Conservation (phyloP, 1,140 invertebrate genomes). For the Drosophila novamexicana region DNA sequence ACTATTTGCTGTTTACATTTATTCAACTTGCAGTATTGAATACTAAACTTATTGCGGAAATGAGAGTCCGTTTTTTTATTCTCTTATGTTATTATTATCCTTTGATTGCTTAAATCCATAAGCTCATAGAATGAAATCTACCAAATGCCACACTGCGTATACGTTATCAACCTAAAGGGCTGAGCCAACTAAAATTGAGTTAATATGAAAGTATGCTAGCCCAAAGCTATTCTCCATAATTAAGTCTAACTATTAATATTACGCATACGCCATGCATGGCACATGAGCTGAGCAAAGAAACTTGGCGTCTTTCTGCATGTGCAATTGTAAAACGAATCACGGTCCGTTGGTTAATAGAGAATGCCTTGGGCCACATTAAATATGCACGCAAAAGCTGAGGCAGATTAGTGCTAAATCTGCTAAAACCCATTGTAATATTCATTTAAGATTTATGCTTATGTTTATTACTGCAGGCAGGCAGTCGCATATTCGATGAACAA, state of each 20-base stretch:
- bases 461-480: slow-evolving; percentile 15
- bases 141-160: too few relatives aligned
- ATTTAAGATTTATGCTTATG: slow-evolving; percentile 42
- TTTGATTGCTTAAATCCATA: too few relatives aligned
- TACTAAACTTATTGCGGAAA: too few relatives aligned
- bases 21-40: too few relatives aligned
- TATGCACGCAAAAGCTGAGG: slow-evolving; percentile 26
- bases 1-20: too few relatives aligned
- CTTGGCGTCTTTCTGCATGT: not conserved
- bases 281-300: slow-evolving; percentile 18
- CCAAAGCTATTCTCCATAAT: too few relatives aligned
- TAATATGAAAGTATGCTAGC: too few relatives aligned
- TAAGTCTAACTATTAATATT: slow-evolving; percentile 44
- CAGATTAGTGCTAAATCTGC: slow-evolving; percentile 33
- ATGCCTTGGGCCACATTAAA: slow-evolving; percentile 5
- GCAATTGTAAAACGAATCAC: not conserved
- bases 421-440: slow-evolving; percentile 26
- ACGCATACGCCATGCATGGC: slow-evolving; percentile 55
- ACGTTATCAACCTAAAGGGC: too few relatives aligned
- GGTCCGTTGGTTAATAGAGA: not conserved
- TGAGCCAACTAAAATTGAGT: too few relatives aligned
- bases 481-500: slow-evolving; percentile 3
- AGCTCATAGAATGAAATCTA: too few relatives aligned
- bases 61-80: too few relatives aligned
- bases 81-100: too few relatives aligned